These are phyloP conservation scores for Parotia lawesii DNA, from an alignment of 2,113 vertebrate species.

Conservation along the genomic window DNA sequence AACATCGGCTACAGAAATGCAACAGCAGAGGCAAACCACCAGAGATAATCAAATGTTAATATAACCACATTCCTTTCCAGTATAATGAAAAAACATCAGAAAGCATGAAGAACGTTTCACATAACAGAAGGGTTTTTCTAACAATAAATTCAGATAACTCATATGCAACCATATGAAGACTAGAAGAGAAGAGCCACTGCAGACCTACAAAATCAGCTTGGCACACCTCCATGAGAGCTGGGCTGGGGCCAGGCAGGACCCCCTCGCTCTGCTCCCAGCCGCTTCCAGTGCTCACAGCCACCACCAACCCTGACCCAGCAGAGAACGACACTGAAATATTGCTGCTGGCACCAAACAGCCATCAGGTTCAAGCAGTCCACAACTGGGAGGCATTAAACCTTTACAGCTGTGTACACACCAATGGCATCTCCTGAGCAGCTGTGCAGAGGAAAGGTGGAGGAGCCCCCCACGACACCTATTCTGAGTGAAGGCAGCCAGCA, in stretches of 20 bases:
- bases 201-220: neutral
- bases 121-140: neutral
- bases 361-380: neutral
- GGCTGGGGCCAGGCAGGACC: neutral
- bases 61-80: neutral
- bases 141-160: neutral
- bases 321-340: neutral
- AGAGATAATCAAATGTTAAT: constrained; percentile 35
- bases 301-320: neutral
- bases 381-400: neutral
- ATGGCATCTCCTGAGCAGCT: neutral
- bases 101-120: neutral
- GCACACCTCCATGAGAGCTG: neutral
- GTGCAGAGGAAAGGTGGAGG: neutral
- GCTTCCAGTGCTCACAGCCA: neutral
- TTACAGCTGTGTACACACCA: neutral
- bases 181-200: neutral
- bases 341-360: neutral
- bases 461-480: neutral
- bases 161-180: neutral
- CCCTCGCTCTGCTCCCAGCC: rapidly evolving
- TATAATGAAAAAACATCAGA: constrained; percentile 10
- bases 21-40: neutral
- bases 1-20: neutral
- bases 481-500: neutral